phyloP scores from a whole-genome alignment of 2,888 invertebrate species.

The Athalia circularis region DNA sequence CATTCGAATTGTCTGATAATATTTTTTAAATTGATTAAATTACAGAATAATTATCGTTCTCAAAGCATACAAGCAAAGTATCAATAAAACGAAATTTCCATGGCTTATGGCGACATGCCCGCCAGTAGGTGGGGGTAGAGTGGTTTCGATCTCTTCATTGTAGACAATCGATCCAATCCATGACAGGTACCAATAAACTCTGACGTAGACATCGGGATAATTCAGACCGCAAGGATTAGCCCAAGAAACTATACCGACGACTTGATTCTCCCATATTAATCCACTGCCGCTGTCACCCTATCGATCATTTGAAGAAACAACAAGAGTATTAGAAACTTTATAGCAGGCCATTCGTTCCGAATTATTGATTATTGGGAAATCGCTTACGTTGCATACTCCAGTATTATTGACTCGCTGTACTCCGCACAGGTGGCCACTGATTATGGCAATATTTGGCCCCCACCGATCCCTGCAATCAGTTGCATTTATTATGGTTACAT shows the following conservation, averaged over 20 bases:
- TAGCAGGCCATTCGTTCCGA: not conserved
- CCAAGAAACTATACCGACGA: slow-evolving; percentile 45
- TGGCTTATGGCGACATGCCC: not conserved
- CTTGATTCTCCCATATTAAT: slow-evolving; percentile 33
- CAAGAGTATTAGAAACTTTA: not conserved
- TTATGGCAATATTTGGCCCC: not conserved
- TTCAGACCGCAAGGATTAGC: slow-evolving; percentile 30
- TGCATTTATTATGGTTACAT: slow-evolving; percentile 38
- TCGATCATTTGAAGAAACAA: not conserved
- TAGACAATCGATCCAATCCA: slow-evolving; percentile 33
- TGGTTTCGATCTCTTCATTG: slow-evolving; percentile 11
- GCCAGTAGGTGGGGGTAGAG: not conserved
- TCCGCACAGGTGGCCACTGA: slow-evolving; percentile 19
- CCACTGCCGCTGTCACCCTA: slow-evolving; percentile 34
- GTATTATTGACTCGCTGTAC: not conserved
- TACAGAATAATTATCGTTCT: too few relatives aligned
- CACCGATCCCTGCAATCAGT: slow-evolving; percentile 34
- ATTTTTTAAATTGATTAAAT: too few relatives aligned
- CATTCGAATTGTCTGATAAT: too few relatives aligned
- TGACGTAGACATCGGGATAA: slow-evolving; percentile 45
- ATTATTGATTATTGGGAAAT: not conserved
- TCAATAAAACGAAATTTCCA: slow-evolving; percentile 2
- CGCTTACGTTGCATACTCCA: slow-evolving; percentile 39
- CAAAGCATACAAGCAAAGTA: not conserved
- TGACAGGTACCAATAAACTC: slow-evolving; percentile 24